A percentile compares a stretch with the other conserved stretches of the same genome.
These are phyloP conservation scores for Acholoe squamosa DNA, from an alignment of 2,888 invertebrate species.

Conservation along the genomic window DNA sequence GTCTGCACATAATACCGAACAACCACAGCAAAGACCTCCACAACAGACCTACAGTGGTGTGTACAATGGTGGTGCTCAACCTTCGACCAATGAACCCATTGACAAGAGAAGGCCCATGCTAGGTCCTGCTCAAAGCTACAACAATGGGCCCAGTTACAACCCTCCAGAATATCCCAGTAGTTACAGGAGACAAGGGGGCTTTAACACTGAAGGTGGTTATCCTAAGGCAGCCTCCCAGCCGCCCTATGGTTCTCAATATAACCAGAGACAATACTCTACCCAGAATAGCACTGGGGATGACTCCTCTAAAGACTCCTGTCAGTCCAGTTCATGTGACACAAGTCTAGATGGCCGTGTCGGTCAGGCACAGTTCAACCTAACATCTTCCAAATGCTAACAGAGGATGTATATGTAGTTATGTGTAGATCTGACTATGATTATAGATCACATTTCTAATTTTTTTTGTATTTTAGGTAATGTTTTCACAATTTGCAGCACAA, in stretches of 20 bases:
- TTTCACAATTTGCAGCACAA: too few species aligned
- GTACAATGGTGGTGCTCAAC: neutral
- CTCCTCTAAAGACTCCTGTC: neutral
- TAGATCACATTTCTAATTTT: neutral
- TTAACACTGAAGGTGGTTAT: neutral
- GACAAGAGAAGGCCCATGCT: slow-evolving; percentile 30
- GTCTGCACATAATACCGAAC: too few species aligned
- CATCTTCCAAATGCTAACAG: slow-evolving; percentile 6
- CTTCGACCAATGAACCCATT: neutral
- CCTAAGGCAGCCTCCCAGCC: neutral
- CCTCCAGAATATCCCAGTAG: neutral
- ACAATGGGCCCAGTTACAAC: neutral
- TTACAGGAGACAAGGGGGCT: neutral
- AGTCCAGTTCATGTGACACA: neutral
- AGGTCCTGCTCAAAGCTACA: slow-evolving; percentile 30
- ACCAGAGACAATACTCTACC: neutral
- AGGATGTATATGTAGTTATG: neutral
- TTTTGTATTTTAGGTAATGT: too few species aligned
- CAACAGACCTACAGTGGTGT: neutral
- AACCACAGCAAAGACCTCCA: slow-evolving; percentile 17
- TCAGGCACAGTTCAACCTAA: slow-evolving; percentile 12
- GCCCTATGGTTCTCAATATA: neutral
- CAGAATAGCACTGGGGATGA: neutral
- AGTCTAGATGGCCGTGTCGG: neutral
- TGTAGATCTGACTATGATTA: neutral